These are phyloP conservation scores for Ditula angustiorana DNA, from an alignment of 2,888 invertebrate species.

Conservation along the genomic window DNA sequence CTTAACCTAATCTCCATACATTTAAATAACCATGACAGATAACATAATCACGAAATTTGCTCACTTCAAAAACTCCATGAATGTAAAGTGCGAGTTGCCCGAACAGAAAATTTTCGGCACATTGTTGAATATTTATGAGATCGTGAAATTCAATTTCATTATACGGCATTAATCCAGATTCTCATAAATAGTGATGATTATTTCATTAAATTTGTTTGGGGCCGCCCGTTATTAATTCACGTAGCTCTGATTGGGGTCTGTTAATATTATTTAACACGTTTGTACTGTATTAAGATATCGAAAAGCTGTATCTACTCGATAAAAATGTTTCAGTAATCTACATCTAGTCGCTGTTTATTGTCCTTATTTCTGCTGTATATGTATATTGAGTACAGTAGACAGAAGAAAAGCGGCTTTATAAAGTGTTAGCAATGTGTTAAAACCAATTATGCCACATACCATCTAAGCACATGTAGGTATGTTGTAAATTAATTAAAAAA, in stretches of 20 bases:
- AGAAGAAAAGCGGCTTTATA: too few relatives aligned
- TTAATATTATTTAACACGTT: slow-evolving; percentile 27
- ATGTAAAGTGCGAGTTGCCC: slow-evolving; percentile 54
- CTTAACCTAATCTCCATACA: slow-evolving; percentile 54
- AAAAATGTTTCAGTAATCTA: too few relatives aligned
- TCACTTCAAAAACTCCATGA: slow-evolving; percentile 48
- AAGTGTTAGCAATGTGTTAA: too few relatives aligned
- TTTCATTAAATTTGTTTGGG: slow-evolving; percentile 52
- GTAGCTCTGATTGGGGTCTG: slow-evolving; percentile 27
- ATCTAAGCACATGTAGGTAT: too few relatives aligned
- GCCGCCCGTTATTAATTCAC: slow-evolving; percentile 52
- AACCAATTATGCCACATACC: too few relatives aligned
- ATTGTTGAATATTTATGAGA: slow-evolving; percentile 74
- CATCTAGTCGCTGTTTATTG: too few relatives aligned
- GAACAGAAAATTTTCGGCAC: slow-evolving; percentile 61
- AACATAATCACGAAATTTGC: slow-evolving; percentile 45
- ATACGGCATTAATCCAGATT: slow-evolving; percentile 62
- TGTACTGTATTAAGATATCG: neutral
- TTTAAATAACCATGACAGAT: slow-evolving; percentile 50
- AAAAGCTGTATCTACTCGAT: neutral
- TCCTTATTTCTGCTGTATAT: too few relatives aligned
- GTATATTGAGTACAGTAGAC: too few relatives aligned
- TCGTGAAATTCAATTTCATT: slow-evolving; percentile 71
- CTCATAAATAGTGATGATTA: slow-evolving; percentile 65
- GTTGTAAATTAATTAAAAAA: too few relatives aligned